These are phyloP conservation scores for Tryphoninae sp. DNA, from an alignment of 2,888 invertebrate species.

Conservation along the genomic window DNA sequence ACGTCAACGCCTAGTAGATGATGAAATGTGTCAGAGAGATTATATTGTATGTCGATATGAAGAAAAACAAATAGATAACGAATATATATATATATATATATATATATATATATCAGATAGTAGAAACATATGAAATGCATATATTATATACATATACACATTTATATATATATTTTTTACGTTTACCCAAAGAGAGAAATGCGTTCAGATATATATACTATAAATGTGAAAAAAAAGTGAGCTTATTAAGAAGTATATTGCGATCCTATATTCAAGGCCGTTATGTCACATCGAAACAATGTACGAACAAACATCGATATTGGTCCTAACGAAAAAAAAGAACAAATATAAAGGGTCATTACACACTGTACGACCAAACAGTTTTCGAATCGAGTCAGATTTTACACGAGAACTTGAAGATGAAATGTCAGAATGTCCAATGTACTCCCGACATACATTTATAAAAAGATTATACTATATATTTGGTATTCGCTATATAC, in stretches of 20 bases:
- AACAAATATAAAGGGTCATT: conserved; percentile 66
- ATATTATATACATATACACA: conserved; percentile 62
- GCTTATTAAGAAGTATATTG: conserved; percentile 67
- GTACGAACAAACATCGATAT: conserved; percentile 57
- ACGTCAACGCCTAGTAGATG: conserved; percentile 72
- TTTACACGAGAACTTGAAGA: conserved; percentile 72
- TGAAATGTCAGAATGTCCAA: conserved; percentile 47
- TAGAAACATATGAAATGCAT: conserved; percentile 60
- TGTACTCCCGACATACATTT: conserved; percentile 71
- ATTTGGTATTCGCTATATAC: conserved; percentile 67
- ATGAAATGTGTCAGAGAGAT: conserved; percentile 75
- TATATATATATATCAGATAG: conserved; percentile 51
- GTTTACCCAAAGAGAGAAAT: conserved; percentile 79
- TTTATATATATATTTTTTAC: conserved; percentile 76
- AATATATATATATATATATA: conserved; percentile 58
- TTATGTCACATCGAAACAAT: conserved; percentile 67
- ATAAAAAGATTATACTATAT: conserved; percentile 66
- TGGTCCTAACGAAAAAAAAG: conserved; percentile 37
- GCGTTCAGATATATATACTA: conserved; percentile 64
- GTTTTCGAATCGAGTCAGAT: conserved; percentile 67
- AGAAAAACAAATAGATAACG: conserved; percentile 63
- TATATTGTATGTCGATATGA: conserved; percentile 74
- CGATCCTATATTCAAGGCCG: conserved; percentile 45
- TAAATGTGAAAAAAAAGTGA: conserved; percentile 66
- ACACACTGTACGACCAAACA: conserved; percentile 37